These are phyloP conservation scores for Siphlonurus alternatus DNA, from an alignment of 2,888 invertebrate species.

Conservation along the genomic window DNA sequence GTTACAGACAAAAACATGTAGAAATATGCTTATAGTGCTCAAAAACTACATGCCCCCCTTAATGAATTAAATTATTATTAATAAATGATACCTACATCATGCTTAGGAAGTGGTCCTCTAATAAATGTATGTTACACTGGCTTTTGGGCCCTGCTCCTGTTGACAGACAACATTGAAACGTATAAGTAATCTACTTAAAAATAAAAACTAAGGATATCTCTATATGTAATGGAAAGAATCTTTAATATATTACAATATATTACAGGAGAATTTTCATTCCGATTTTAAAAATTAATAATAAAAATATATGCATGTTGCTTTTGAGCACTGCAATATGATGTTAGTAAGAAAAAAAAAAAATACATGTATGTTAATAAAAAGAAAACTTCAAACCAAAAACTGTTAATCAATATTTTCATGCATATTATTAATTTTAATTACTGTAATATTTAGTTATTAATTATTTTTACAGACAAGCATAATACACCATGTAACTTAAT, in stretches of 20 bases:
- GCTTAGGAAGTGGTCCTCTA: slow-evolving; percentile 10
- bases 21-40: slow-evolving; percentile 10
- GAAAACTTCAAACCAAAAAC: too few species aligned
- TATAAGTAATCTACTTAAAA: slow-evolving; percentile 5
- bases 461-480: too few species aligned
- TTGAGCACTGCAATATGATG: slow-evolving; percentile 12
- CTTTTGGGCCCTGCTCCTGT: slow-evolving; percentile 22
- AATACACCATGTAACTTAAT: too few species aligned
- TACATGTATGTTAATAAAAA: too few species aligned
- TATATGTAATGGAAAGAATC: too few species aligned
- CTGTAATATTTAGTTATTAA: too few species aligned
- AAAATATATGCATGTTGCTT: slow-evolving; percentile 9
- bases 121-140: slow-evolving; percentile 75
- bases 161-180: slow-evolving; percentile 13
- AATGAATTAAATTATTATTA: neutral
- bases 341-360: slow-evolving; percentile 3
- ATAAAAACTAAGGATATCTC: too few species aligned
- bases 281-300: neutral
- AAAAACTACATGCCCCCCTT: slow-evolving; percentile 6
- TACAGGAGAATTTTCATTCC: neutral
- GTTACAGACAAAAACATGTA: too few species aligned
- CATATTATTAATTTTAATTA: too few species aligned
- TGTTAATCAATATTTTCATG: too few species aligned
- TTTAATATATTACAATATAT: neutral
- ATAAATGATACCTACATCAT: slow-evolving; percentile 11